Conservation (phyloP, 2,797 vertebrate genomes). For the Acanthurus lineatus region DNA sequence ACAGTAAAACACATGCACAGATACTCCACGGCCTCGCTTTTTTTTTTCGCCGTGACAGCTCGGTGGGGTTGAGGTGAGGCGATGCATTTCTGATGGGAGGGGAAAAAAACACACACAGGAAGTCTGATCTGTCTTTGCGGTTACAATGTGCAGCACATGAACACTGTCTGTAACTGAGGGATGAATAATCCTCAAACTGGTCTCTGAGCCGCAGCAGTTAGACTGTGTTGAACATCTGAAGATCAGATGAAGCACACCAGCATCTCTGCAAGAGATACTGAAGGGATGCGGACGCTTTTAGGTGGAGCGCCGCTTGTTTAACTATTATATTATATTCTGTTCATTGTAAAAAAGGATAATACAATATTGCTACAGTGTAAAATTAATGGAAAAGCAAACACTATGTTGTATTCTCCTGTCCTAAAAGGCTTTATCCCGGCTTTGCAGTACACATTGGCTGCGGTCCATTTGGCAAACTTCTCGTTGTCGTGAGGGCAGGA, state of each 20-base stretch:
- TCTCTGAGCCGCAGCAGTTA: conserved; percentile 25
- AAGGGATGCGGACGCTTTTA: conserved; percentile 1
- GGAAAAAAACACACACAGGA: neutral
- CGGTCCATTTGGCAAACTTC: conserved; percentile 26
- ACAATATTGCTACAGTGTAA: neutral
- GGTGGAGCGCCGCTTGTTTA: neutral
- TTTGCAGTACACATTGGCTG: conserved; percentile 25
- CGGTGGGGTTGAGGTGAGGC: conserved; percentile 36
- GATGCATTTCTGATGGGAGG: neutral
- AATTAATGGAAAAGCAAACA: conserved; percentile 18
- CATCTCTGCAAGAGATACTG: conserved; percentile 7
- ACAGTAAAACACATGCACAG: conserved; percentile 37
- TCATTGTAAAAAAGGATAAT: neutral
- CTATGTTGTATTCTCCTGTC: neutral
- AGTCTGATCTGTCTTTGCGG: neutral
- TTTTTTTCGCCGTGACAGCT: conserved; percentile 45
- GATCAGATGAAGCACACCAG: conserved; percentile 13
- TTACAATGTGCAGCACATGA: conserved; percentile 29
- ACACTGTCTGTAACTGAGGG: conserved; percentile 7
- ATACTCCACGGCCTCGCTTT: conserved; percentile 30
- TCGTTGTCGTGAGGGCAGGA: neutral
- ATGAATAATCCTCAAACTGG: conserved; percentile 11
- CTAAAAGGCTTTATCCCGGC: conserved; percentile 22
- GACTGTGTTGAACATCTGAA: conserved; percentile 26
- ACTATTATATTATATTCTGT: neutral